phyloP scores from a whole-genome alignment of 2,797 vertebrate genomes.

The Chrysocyon brachyurus region DNA sequence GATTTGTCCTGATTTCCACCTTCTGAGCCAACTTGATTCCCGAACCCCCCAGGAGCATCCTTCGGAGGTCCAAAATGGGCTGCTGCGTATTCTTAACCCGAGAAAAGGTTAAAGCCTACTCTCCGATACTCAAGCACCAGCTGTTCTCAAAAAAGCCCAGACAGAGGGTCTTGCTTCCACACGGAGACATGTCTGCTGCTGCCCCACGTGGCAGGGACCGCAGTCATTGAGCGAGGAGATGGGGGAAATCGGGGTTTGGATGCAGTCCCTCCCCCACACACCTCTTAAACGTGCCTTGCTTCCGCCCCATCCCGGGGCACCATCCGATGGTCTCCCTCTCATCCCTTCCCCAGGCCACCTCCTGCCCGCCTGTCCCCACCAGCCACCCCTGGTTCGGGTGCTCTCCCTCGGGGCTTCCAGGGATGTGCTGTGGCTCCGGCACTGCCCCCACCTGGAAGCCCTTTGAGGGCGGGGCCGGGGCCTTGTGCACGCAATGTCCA shows the following conservation, averaged over 20 bases:
- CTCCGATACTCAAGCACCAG: not conserved
- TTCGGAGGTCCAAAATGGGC: not conserved
- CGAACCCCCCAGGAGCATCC: accelerated
- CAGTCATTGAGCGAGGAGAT: not conserved
- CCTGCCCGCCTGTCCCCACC: accelerated
- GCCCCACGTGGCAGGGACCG: not conserved
- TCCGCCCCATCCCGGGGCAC: not conserved
- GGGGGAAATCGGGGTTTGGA: accelerated
- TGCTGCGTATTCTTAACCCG: not conserved
- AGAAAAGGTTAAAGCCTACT: not conserved
- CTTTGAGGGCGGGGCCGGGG: accelerated
- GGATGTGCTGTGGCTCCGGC: not conserved
- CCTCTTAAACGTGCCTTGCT: not conserved
- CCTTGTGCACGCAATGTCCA: too few relatives aligned
- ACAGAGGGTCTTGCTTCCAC: too few relatives aligned
- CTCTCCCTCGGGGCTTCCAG: not conserved
- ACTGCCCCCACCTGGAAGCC: not conserved
- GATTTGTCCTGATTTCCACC: not conserved
- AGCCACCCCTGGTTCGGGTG: too few relatives aligned
- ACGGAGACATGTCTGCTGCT: not conserved
- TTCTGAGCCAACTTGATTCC: not conserved
- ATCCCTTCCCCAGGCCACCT: not conserved
- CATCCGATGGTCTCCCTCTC: not conserved
- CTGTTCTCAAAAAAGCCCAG: not conserved
- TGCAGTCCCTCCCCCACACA: not conserved